phyloP scores from a whole-genome alignment of 1,140 invertebrate genomes.

The Phenacoccus solenopsis region DNA sequence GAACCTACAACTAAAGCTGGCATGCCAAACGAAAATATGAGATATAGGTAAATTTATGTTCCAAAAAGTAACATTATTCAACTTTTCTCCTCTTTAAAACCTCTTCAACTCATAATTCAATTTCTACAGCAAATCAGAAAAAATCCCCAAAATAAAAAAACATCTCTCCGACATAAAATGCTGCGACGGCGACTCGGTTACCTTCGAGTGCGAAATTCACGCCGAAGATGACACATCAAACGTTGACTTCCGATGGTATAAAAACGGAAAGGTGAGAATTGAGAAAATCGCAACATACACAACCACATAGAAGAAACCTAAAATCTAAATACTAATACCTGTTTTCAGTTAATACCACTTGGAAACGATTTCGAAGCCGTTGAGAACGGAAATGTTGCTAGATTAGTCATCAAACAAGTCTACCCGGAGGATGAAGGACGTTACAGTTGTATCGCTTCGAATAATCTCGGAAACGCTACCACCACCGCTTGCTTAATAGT shows the following conservation, averaged over 20 bases:
- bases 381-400: constrained; percentile 47
- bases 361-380: constrained; percentile 48
- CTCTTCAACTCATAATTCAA: not conserved
- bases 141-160: constrained; percentile 52
- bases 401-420: constrained; percentile 58
- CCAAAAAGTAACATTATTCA: too few relatives aligned
- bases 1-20: not conserved
- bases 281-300: too few relatives aligned
- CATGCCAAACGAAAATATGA: not conserved
- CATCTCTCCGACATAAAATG: constrained; percentile 59
- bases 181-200: constrained; percentile 64
- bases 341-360: constrained; percentile 47
- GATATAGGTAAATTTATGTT: not conserved
- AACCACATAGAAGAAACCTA: too few relatives aligned
- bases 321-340: too few relatives aligned
- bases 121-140: constrained; percentile 50
- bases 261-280: constrained; percentile 56
- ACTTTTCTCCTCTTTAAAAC: too few relatives aligned
- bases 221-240: constrained; percentile 45
- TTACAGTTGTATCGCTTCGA: constrained; percentile 69
- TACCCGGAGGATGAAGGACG: constrained; percentile 82
- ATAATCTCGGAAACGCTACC: constrained; percentile 60
- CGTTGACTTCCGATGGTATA: constrained; percentile 60
- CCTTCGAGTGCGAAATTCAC: constrained; percentile 58
- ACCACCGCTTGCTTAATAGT: constrained; percentile 68